Conservation (phyloP, 2,888 invertebrate genomes). For the Caenorhabditis panamensis region DNA sequence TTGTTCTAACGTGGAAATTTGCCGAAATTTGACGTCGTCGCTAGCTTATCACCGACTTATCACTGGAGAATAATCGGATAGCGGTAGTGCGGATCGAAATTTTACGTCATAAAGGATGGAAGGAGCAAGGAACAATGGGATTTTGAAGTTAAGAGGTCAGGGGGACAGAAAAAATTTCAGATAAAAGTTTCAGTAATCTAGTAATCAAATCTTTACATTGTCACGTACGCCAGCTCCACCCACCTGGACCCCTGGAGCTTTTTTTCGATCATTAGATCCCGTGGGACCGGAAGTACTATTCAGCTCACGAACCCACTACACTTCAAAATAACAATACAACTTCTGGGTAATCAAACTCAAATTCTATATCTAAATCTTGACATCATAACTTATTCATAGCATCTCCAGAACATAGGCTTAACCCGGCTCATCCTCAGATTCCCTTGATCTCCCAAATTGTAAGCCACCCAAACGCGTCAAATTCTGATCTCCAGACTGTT, state of each 20-base stretch:
- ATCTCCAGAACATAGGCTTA: neutral
- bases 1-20: constrained; percentile 2
- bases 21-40: constrained; percentile 2
- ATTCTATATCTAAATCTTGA: neutral
- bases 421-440: neutral
- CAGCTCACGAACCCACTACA: no score
- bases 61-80: constrained; percentile 4
- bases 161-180: no score
- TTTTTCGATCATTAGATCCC: no score
- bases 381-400: constrained; percentile 7
- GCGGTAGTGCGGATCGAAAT: neutral
- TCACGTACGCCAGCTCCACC: no score
- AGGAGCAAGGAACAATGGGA: neutral
- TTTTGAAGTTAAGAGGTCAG: no score
- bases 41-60: neutral
- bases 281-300: no score
- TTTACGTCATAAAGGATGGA: neutral
- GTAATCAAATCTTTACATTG: no score
- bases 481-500: neutral
- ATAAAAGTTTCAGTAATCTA: no score
- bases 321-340: no score
- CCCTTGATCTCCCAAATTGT: neutral
- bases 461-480: neutral
- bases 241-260: no score
- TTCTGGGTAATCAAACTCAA: no score